These are phyloP conservation scores for Neelides sp. DNA, from an alignment of 1,140 invertebrate species.

Conservation along the genomic window DNA sequence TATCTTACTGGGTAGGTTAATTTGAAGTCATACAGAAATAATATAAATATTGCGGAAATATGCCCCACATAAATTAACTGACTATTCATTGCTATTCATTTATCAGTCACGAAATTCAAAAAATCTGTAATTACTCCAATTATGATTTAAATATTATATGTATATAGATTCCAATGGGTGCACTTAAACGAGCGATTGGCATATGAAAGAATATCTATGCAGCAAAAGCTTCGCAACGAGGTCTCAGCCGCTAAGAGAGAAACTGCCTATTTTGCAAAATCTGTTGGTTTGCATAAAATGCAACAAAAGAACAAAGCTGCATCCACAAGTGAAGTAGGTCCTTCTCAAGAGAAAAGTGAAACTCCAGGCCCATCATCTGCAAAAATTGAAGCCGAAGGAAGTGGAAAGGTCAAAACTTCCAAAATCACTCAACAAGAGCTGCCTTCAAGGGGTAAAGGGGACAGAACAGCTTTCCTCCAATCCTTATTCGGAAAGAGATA, in stretches of 20 bases:
- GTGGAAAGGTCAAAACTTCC: too few species aligned
- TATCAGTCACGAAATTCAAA: not conserved
- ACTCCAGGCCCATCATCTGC: too few species aligned
- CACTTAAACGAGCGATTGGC: slow-evolving; percentile 83
- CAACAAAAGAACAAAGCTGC: slow-evolving; percentile 41
- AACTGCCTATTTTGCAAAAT: slow-evolving; percentile 67
- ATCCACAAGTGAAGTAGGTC: not conserved
- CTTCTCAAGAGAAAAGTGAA: too few species aligned
- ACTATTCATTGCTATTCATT: not conserved
- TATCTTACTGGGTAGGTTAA: slow-evolving; percentile 61
- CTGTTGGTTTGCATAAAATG: slow-evolving; percentile 64
- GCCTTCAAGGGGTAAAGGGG: too few species aligned
- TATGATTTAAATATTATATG: slow-evolving; percentile 16
- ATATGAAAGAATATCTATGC: slow-evolving; percentile 77
- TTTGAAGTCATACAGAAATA: not conserved
- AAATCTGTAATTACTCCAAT: not conserved
- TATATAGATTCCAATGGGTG: slow-evolving; percentile 76
- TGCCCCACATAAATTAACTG: not conserved
- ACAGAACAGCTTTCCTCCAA: too few species aligned
- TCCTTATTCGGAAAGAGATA: too few species aligned
- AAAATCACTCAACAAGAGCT: too few species aligned
- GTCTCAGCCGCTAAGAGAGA: slow-evolving; percentile 82
- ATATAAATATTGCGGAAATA: too few species aligned
- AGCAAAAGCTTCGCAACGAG: slow-evolving; percentile 73
- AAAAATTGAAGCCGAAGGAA: too few species aligned